Percentiles rank a stretch among this genome's conserved stretches.
phyloP scores from a whole-genome alignment of 2,888 invertebrate species.

The Leuctra nigra region DNA sequence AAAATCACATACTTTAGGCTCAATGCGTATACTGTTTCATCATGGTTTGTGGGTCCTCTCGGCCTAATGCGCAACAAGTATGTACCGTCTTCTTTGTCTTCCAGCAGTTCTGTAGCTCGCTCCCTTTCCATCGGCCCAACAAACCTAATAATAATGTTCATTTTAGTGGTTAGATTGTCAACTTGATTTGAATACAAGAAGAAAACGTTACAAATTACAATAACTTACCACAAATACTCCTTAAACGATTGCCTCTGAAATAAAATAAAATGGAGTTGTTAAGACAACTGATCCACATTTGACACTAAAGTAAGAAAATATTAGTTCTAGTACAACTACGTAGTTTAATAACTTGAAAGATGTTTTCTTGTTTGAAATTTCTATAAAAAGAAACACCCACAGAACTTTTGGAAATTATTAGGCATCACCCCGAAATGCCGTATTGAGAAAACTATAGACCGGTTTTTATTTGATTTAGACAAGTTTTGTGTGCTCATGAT shows the following conservation, averaged over 20 bases:
- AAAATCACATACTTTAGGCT: slow-evolving; percentile 81
- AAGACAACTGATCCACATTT: too few relatives aligned
- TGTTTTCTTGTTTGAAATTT: too few relatives aligned
- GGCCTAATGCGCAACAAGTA: slow-evolving; percentile 76
- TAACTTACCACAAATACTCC: slow-evolving; percentile 10
- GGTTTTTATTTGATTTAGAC: too few relatives aligned
- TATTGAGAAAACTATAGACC: too few relatives aligned
- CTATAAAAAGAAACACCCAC: too few relatives aligned
- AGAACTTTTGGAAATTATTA: too few relatives aligned
- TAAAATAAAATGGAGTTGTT: slow-evolving; percentile 7
- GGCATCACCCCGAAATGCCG: too few relatives aligned
- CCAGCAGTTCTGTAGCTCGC: slow-evolving; percentile 65
- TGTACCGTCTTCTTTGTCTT: slow-evolving; percentile 76
- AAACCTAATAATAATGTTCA: slow-evolving; percentile 47
- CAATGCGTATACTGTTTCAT: slow-evolving; percentile 73
- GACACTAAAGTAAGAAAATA: too few relatives aligned
- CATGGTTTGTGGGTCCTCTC: slow-evolving; percentile 52
- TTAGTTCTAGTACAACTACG: too few relatives aligned
- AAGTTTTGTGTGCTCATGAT: too few relatives aligned
- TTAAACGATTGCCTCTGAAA: neutral
- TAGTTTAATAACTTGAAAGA: too few relatives aligned
- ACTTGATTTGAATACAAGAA: neutral
- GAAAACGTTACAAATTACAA: neutral
- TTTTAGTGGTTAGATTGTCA: neutral
- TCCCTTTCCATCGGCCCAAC: slow-evolving; percentile 84